Base-by-base conservation (phyloP, 2,797 vertebrate genomes). In the Carcharodon carcharias region DNA sequence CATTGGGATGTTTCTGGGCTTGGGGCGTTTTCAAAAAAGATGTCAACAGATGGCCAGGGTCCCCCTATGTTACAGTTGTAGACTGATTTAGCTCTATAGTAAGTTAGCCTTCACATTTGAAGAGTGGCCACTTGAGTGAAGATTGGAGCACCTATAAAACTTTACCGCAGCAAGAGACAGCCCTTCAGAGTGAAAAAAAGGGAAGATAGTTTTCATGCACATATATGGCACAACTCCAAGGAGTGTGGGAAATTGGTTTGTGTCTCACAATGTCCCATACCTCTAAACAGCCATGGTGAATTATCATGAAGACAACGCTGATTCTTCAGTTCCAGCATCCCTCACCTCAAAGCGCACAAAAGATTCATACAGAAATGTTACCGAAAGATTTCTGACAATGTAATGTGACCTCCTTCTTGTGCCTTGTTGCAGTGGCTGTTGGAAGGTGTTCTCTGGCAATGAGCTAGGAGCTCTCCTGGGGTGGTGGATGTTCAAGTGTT, bases 361-460 rank as follows among this genome's bases (percentile, higher is more conserved):
- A 4, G 89, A 92, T 40, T 63, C 6, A 40, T 12, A 11, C n/a
- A 45, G 6, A 26, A 45, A 28, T 45, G 18, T 65, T 40, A n/a
- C 5, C 91, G 23, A 93, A 40, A n/a, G n/a, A 40, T 45, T 8
- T 35, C 26, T 56, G 31, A 23, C 92, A 96, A 77, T 96, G 23
- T 96, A 85, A 31, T 85, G 82, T 87, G 0, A 91, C 95, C 96
- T 80, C 35, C 67, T 95, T 93, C 80, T 96, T 96, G 96, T 14
- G 92, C 92, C 96, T 96, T n/a, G 96, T 35, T 61, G 0, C 97
- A 99, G 99, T 95, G 97, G 97, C 67, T 96, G 96, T 21, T 99
- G 99, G 99, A 99, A 99, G 97, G 98, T 99, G 96, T 99, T 99
- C 97, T 98, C 98, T 0, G 99, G 99, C 0, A 99, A 99, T 0